phyloP scores from a whole-genome alignment of 37 sponge, comb jelly and placozoan species.

The Ianthella basta region DNA sequence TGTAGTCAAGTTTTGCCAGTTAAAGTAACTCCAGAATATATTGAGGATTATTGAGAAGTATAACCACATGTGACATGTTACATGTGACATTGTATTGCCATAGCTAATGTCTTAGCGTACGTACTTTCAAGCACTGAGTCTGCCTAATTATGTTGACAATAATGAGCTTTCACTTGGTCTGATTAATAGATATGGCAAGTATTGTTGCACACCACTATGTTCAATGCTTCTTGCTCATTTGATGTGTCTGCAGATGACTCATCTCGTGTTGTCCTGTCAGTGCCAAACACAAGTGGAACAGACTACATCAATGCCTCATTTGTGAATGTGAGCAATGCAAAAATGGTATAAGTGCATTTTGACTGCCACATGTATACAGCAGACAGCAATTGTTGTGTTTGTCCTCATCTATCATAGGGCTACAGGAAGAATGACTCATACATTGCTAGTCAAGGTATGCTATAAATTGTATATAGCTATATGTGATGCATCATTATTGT shows the following conservation, averaged over 20 bases:
- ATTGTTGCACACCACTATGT: background rate
- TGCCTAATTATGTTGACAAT: too few species aligned
- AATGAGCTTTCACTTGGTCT: too few species aligned
- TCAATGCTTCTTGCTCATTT: background rate
- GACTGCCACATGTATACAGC: background rate
- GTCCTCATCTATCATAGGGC: background rate
- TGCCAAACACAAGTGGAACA: too few species aligned
- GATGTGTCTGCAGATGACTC: background rate
- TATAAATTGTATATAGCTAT: background rate
- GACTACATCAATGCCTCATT: too few species aligned
- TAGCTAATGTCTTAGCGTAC: too few species aligned
- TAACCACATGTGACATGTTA: background rate
- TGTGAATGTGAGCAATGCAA: background rate
- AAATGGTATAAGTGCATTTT: background rate
- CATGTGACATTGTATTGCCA: background rate
- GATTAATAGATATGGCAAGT: too few species aligned
- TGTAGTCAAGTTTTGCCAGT: too few species aligned
- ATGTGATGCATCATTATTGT: background rate
- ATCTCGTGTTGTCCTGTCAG: background rate
- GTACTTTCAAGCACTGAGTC: too few species aligned
- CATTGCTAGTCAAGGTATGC: conserved; percentile 9
- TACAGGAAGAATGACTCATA: background rate
- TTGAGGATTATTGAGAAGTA: too few species aligned
- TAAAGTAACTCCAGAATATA: too few species aligned
- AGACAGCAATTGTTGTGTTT: background rate